Evolutionary conservation across 1,140 invertebrate species (phyloP), one percentile per base, ranked within the genome.

Genomic region (Brachionus koreanus): DNA sequence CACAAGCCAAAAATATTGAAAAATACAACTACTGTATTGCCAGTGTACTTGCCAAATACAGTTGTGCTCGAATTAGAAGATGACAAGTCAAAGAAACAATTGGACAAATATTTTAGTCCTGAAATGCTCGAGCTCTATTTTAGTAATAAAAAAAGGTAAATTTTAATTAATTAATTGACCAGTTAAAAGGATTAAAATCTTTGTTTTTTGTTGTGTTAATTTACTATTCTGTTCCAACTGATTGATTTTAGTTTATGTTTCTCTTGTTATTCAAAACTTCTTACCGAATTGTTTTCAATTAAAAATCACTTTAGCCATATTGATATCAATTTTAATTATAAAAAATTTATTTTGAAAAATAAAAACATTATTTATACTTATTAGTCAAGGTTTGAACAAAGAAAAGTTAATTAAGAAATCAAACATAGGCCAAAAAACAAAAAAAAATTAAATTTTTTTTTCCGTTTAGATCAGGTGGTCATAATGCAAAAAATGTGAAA

Each of bases 131-230:
- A 77, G 19, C 35, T 77, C 2, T 77, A 77, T 77, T 77, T 77
- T 77, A 46, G 37, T 16, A 77, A 77, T 77, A 74, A 74, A 74
- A 74, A 74, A 46, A 74, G 69, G 69, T 74, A 72, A 1, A 19
- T 16, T 39, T 67, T 7, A 29, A 3, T 13, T 65, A 29, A 74
- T n/a, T 3, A n/a, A 69, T 6, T 43, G 33, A 39, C 33, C 10
- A 65, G 25, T 65, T 35, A 33, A 23, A 5, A 33, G 29, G 13
- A 12, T 65, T 4, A 65, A 65, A 33, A 33, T 7, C 5, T 19
- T 52, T 52, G n/a, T 52, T 57, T n/a, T 23, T 57, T 57, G 49
- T 29, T 29, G 29, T 29, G 1, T 23, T 25, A 57, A 19, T 57
- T 57, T 23, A 57, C 19, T 57, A 9, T 57, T 1, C 9, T n/a